Conservation (phyloP, 2,113 vertebrate genomes). For the Ictalurus punctatus region DNA sequence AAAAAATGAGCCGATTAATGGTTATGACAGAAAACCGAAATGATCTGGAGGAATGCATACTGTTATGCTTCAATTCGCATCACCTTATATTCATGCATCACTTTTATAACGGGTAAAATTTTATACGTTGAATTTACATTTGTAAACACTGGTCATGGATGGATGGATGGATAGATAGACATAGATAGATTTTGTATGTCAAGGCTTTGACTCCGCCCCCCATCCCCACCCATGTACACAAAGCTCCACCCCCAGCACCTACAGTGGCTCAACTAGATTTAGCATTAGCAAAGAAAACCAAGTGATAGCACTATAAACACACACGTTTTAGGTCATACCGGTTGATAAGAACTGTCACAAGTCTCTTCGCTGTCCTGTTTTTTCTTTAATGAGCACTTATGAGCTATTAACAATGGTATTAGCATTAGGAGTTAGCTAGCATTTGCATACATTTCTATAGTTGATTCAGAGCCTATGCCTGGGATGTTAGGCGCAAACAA, state of each 20-base stretch:
- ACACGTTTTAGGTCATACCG: not conserved
- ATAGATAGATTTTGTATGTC: not conserved
- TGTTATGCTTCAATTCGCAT: not conserved
- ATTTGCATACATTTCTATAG: not conserved
- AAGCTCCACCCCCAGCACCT: too few species aligned
- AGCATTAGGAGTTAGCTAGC: not conserved
- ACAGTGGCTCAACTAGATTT: too few species aligned
- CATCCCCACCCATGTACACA: too few species aligned
- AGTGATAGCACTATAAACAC: not conserved
- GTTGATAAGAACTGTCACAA: too few species aligned
- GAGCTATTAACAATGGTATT: not conserved
- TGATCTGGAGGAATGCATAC: slow-evolving; percentile 26
- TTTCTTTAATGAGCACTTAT: too few species aligned
- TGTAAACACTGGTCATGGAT: not conserved
- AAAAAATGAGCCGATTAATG: slow-evolving; percentile 20
- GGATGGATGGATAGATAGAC: not conserved
- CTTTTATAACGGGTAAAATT: not conserved
- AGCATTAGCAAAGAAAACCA: not conserved
- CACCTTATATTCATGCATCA: not conserved
- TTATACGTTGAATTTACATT: not conserved
- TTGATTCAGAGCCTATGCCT: not conserved
- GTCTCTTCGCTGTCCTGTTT: too few species aligned
- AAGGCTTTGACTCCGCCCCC: not conserved
- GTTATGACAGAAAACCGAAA: slow-evolving; percentile 14
- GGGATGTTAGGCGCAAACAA: not conserved